A percentile compares a stretch with the other conserved stretches of the same genome.
These are phyloP conservation scores for Puffinus mauretanicus DNA, from an alignment of 2,113 vertebrate genomes.

Conservation along the genomic window DNA sequence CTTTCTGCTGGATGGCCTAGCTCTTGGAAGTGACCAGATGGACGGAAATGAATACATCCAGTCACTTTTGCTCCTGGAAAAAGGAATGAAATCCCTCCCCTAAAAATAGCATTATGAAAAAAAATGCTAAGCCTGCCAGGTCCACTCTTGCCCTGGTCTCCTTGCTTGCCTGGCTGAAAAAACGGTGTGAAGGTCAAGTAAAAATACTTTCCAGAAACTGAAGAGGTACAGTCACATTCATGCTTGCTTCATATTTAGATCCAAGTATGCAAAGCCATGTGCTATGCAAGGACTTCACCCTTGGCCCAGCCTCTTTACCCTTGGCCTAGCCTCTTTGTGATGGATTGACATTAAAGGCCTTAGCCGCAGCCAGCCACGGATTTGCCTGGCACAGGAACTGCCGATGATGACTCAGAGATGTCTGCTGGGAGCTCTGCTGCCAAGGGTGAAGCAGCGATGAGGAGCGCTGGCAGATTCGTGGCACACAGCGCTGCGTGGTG, in stretches of 20 bases:
- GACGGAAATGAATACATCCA: not conserved
- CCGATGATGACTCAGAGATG: not conserved
- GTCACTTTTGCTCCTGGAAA: constrained; percentile 17
- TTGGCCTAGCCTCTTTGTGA: not conserved
- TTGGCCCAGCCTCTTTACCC: not conserved
- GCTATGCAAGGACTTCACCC: not conserved
- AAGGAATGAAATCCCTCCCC: not conserved
- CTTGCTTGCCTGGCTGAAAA: constrained; percentile 22
- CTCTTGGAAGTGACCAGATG: not conserved
- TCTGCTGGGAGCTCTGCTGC: not conserved
- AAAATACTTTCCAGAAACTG: constrained; percentile 32
- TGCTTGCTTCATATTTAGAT: not conserved
- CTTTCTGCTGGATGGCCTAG: not conserved
- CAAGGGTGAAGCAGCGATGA: not conserved
- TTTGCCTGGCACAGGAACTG: not conserved
- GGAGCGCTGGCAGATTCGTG: not conserved
- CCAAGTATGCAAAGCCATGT: not conserved
- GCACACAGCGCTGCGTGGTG: fast-evolving
- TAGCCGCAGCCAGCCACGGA: fast-evolving
- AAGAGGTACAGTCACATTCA: not conserved
- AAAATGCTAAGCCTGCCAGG: not conserved
- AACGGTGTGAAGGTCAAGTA: not conserved
- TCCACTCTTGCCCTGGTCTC: not conserved
- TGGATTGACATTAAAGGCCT: not conserved
- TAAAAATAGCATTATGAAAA: constrained; percentile 31